A percentile compares a stretch with the other conserved stretches of the same genome.
phyloP scores from a whole-genome alignment of 2,888 invertebrate species.

The Julus scanicus region DNA sequence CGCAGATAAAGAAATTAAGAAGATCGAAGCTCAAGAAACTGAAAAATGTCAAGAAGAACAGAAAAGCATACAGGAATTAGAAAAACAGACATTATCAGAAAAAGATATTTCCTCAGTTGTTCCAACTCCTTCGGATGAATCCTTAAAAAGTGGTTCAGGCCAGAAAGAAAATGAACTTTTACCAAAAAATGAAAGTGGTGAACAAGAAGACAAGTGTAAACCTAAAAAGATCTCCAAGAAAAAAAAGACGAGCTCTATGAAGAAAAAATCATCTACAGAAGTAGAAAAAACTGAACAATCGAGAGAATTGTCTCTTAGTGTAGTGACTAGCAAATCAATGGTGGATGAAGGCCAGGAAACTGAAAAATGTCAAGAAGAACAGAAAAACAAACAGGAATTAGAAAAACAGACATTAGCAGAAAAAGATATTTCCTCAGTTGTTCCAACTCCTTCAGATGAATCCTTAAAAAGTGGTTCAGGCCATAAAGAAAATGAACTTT shows the following conservation, averaged over 20 bases:
- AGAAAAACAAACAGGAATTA: not conserved
- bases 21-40: not conserved
- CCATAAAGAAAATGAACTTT: not conserved
- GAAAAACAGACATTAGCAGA: not conserved
- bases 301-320: too few relatives aligned
- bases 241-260: not conserved
- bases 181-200: not conserved
- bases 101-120: not conserved
- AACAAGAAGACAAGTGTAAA: conserved; percentile 6
- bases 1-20: not conserved
- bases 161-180: not conserved
- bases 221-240: not conserved
- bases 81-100: not conserved
- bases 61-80: not conserved
- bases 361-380: not conserved
- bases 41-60: not conserved
- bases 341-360: not conserved
- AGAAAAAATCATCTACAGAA: conserved; percentile 32
- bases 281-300: conserved; percentile 11
- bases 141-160: not conserved
- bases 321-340: too few relatives aligned
- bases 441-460: not conserved
- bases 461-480: not conserved
- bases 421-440: not conserved
- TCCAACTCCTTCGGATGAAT: not conserved